Evolutionary conservation across 2,888 invertebrate species (phyloP), one percentile per base, ranked within the genome.

Genomic region (Embidobia sp.): DNA sequence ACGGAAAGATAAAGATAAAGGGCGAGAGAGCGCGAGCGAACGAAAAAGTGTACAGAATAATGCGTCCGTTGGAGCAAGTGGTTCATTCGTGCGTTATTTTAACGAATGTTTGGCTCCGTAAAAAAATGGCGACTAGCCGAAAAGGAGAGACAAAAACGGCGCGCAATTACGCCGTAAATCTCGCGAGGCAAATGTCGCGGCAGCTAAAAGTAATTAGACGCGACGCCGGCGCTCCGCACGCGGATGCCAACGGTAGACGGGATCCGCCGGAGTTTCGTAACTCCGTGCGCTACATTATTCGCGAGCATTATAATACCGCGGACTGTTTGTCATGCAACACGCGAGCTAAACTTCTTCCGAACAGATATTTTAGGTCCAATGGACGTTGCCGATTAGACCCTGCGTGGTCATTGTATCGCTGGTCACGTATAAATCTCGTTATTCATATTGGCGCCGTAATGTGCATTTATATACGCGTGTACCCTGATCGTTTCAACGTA

Each of bases 331-430:
- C 64, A 78, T 74, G 69, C 77, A 37, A 27, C 31, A 55, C 75
- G 55, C 55, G 55, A 37, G 42, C 55, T 40, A 64, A 69, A 70
- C 64, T 78, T 74, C 64, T 74, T 70, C 59, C 64, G 70, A 74
- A 55, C 66, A 70, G 66, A 70, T 77, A 77, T 70, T 70, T 70
- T 77, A 70, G 70, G 66, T 66, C 53, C 57, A 53, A 40, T 66
- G 76, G 66, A 70, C 61, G 61, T 67, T 55, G 29, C 19, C 55
- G 72, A 77, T 77, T 77, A 77, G 72, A 46, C 29, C 46, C 29
- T 31, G 29, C 15, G 13, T 26, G 57, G 63, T 63, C 61, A 76
- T 76, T 69, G 64, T 69, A 70, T 48, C 55, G 42, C 49, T 42
- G 46, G 51, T 72, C 77, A 72, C 63, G 73, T 67, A 63, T 29